Evolutionary conservation across 2,797 vertebrate species (phyloP).

Genomic region (Diplodus puntazzo): DNA sequence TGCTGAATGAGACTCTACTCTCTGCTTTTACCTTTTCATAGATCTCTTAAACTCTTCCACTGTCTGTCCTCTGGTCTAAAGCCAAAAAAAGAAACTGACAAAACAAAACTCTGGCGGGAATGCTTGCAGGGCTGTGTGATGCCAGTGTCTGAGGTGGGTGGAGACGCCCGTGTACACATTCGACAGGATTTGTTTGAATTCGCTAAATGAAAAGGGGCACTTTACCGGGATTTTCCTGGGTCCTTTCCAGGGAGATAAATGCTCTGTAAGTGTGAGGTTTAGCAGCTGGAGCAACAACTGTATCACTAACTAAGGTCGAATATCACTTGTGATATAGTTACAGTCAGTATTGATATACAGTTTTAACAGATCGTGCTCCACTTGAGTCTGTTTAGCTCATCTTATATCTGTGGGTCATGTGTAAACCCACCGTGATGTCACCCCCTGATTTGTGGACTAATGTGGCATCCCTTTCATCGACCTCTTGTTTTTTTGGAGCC

Average conservation of each 20-base stretch:
- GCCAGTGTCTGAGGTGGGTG: constrained; percentile 54
- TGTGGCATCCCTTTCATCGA: too few species aligned
- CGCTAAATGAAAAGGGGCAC: constrained; percentile 53
- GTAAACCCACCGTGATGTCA: neutral
- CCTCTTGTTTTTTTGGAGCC: too few species aligned
- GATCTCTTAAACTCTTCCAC: constrained; percentile 38
- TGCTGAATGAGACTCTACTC: constrained; percentile 31
- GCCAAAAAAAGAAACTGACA: constrained; percentile 62
- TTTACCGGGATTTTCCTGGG: constrained; percentile 62
- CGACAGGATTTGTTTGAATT: constrained; percentile 62
- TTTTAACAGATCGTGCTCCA: neutral
- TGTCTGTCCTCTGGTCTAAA: constrained; percentile 65
- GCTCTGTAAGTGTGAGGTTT: constrained; percentile 28
- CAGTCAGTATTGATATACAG: neutral
- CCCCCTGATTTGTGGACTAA: too few species aligned
- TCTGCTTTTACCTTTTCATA: constrained; percentile 30
- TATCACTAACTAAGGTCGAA: neutral
- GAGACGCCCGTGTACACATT: constrained; percentile 55
- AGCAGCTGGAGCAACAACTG: constrained; percentile 22
- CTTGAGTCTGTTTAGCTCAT: neutral
- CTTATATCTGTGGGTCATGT: neutral
- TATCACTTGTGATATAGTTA: neutral
- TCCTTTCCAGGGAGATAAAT: constrained; percentile 57
- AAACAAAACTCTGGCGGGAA: constrained; percentile 62
- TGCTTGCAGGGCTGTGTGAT: constrained; percentile 14